These are phyloP conservation scores for Pseudopodoces humilis DNA, from an alignment of 2,113 vertebrate genomes.

Conservation along the genomic window DNA sequence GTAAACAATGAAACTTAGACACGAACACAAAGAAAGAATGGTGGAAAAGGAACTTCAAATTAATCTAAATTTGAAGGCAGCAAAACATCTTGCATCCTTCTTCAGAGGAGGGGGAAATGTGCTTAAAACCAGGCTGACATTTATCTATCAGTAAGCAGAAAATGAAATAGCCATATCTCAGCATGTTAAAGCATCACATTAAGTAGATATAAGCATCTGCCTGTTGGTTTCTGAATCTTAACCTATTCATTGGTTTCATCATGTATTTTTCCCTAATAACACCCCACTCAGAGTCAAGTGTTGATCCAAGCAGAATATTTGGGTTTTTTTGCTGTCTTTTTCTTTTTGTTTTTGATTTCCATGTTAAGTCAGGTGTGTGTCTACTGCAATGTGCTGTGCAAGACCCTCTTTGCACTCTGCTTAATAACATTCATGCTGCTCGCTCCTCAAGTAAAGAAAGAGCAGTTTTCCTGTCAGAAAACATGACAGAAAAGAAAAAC, in stretches of 20 bases:
- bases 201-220: neutral
- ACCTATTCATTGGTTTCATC: neutral
- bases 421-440: neutral
- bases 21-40: neutral
- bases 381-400: neutral
- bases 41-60: neutral
- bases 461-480: neutral
- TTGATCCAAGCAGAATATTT: neutral
- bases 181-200: neutral
- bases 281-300: neutral
- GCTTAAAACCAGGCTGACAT: neutral
- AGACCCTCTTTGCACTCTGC: neutral
- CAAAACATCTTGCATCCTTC: neutral
- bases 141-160: neutral
- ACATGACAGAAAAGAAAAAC: neutral
- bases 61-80: neutral
- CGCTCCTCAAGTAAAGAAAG: neutral
- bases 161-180: neutral
- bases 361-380: neutral
- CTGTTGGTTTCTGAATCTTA: neutral
- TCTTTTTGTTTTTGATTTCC: neutral
- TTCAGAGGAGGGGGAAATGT: neutral
- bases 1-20: neutral
- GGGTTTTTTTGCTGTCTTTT: neutral
- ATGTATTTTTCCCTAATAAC: neutral